Base-by-base conservation (phyloP, 2,888 invertebrate genomes). In the Hyppa rectilinea region DNA sequence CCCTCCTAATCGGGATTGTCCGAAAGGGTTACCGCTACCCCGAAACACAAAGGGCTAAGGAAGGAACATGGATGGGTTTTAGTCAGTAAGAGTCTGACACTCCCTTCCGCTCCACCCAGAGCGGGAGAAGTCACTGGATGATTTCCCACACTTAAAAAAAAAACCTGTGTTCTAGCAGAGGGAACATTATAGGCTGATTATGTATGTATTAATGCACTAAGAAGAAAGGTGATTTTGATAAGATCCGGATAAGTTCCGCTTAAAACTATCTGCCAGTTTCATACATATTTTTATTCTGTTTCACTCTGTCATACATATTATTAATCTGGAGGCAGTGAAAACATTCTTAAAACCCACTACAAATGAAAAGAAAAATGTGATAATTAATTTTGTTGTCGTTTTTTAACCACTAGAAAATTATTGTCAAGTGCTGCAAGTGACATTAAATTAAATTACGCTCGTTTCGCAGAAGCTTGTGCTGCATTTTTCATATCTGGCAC, bases 401-500 rank as follows among this genome's bases (percentile, higher is more conserved):
- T 47, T 72, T 45, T 58, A 59, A 53, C 31, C 12, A 9, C 26
- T 31, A 4, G 2, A 52, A 72, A 49, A 59, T 72, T 47, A 65
- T 53, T 49, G n/a, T 23, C 29, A 38, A 23, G 31, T 26, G 26
- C 60, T 77, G 40, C 50, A 49, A 65, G 12, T 50, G 47, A 47
- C 52, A 38, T 26, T 9, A 34, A 55, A 71, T 70, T 76, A 60
- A 64, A 76, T 76, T 63, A 52, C 38, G 17, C 60, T 76, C 66
- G 43, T 75, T 71, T 56, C n/a, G 60, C n/a, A 76, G 23, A 60
- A 55, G 59, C 36, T 20, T 61, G 50, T n/a, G 7, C 36, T 45
- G 70, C 65, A 53, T 50, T 78, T 78, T 81, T 81, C 20, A 31
- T 66, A 66, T 66, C 59, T 66, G 45, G 63, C 55, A 56, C n/a